A percentile compares a stretch with the other conserved stretches of the same genome.
Evolutionary conservation across 2,797 vertebrate species (phyloP).

Genomic region (Ptychadena robeensis): DNA sequence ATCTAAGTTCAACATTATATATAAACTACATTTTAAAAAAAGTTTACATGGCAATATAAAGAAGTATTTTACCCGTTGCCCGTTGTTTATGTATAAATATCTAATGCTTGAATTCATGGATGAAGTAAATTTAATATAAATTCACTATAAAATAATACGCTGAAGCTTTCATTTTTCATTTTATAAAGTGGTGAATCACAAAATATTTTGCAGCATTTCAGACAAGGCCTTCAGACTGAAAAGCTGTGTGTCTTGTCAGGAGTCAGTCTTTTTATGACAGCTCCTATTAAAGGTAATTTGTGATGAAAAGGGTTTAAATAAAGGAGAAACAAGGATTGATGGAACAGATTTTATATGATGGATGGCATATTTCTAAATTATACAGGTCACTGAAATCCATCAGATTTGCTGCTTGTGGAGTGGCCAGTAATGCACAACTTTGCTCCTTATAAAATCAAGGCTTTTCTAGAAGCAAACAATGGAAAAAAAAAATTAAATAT

Average conservation of each 20-base stretch:
- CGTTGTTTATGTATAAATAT: neutral
- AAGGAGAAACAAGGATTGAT: conserved; percentile 47
- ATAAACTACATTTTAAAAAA: too few species aligned
- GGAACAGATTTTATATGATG: conserved; percentile 38
- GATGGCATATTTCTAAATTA: conserved; percentile 50
- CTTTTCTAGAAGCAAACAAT: neutral
- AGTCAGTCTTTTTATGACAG: conserved; percentile 50
- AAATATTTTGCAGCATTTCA: conserved; percentile 41
- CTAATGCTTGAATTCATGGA: neutral
- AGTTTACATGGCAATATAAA: too few species aligned
- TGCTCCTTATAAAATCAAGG: neutral
- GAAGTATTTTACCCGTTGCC: neutral
- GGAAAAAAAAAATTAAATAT: neutral
- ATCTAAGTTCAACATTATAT: too few species aligned
- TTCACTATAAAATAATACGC: neutral
- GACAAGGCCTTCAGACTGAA: conserved; percentile 41
- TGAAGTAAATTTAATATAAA: conserved; percentile 19
- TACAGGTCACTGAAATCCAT: conserved; percentile 40
- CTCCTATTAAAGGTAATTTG: conserved; percentile 55
- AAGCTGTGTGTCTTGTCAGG: conserved; percentile 50
- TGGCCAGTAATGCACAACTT: neutral
- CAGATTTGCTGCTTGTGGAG: neutral
- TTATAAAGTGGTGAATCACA: conserved; percentile 13
- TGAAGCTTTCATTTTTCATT: neutral
- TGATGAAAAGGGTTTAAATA: conserved; percentile 55